A percentile compares a stretch with the other conserved stretches of the same genome.
These are phyloP conservation scores for Periophthalmus modestus DNA, from an alignment of 2,113 vertebrate species.

Conservation along the genomic window DNA sequence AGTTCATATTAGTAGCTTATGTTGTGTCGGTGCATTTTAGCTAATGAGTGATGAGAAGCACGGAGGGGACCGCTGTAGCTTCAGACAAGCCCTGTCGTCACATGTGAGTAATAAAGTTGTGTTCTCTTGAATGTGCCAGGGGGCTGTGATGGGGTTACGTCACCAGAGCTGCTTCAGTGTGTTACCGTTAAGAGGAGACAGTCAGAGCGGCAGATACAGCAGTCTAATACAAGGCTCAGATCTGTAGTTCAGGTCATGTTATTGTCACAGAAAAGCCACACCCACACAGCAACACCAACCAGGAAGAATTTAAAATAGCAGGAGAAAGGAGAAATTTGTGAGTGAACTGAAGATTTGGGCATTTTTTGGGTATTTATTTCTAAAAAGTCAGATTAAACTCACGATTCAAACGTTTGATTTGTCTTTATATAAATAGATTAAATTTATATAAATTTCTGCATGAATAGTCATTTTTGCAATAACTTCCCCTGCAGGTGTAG, in stretches of 20 bases:
- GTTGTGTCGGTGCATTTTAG: constrained; percentile 22
- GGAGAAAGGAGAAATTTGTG: no score
- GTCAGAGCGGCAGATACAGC: constrained; percentile 54
- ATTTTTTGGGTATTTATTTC: no score
- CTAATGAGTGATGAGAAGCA: constrained; percentile 19
- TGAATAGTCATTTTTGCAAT: no score
- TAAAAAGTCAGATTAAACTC: no score
- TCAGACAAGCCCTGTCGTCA: constrained; percentile 61
- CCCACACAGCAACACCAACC: no score
- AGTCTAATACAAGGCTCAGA: constrained; percentile 63
- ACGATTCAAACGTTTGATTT: no score
- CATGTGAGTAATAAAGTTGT: constrained; percentile 65
- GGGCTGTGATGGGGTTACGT: constrained; percentile 59
- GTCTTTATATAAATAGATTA: no score
- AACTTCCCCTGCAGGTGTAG: no score
- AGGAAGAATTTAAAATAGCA: no score
- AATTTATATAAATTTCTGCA: no score
- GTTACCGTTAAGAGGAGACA: constrained; percentile 58
- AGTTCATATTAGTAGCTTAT: constrained; percentile 20
- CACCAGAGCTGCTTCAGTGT: constrained; percentile 65
- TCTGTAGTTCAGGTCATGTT: constrained; percentile 65
- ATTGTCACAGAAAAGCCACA: no score
- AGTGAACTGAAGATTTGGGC: no score
- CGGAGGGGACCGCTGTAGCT: constrained; percentile 23
- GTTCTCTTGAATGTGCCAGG: constrained; percentile 57